A percentile compares a stretch with the other conserved stretches of the same genome.
These are phyloP conservation scores for Lagria hirta DNA, from an alignment of 2,888 invertebrate genomes.

Conservation along the genomic window DNA sequence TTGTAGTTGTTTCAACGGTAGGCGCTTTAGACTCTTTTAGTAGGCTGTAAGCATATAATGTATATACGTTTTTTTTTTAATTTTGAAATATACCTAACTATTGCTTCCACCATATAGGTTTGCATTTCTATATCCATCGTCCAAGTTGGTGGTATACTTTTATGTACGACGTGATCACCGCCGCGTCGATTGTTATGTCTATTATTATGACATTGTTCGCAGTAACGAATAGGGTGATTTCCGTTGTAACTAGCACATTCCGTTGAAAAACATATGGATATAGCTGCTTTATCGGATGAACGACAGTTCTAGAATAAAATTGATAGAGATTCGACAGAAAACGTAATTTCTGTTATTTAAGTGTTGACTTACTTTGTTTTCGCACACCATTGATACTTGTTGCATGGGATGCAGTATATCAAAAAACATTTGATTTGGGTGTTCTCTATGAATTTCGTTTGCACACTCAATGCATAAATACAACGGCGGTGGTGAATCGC, in stretches of 20 bases:
- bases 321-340: constrained; percentile 1
- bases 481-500: constrained; percentile 89
- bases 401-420: constrained; percentile 92
- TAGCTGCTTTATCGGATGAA: constrained; percentile 86
- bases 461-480: constrained; percentile 96
- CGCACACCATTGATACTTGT: constrained; percentile 92
- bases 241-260: constrained; percentile 97
- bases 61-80: too few relatives aligned
- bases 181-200: constrained; percentile 86
- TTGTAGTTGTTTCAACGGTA: constrained; percentile 69
- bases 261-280: constrained; percentile 93
- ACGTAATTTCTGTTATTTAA: too few relatives aligned
- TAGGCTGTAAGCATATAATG: constrained; percentile 68
- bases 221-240: constrained; percentile 93
- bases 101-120: constrained; percentile 91
- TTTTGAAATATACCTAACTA: constrained; percentile 70
- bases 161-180: constrained; percentile 88
- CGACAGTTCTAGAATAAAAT: constrained; percentile 84
- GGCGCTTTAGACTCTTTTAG: constrained; percentile 89
- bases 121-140: constrained; percentile 89
- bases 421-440: constrained; percentile 81
- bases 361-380: constrained; percentile 74
- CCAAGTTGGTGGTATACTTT: constrained; percentile 83
- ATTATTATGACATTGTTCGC: constrained; percentile 85
- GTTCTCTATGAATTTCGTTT: constrained; percentile 85